Conservation (phyloP, 2,113 vertebrate genomes). For the Pachypanchax playfairii region DNA sequence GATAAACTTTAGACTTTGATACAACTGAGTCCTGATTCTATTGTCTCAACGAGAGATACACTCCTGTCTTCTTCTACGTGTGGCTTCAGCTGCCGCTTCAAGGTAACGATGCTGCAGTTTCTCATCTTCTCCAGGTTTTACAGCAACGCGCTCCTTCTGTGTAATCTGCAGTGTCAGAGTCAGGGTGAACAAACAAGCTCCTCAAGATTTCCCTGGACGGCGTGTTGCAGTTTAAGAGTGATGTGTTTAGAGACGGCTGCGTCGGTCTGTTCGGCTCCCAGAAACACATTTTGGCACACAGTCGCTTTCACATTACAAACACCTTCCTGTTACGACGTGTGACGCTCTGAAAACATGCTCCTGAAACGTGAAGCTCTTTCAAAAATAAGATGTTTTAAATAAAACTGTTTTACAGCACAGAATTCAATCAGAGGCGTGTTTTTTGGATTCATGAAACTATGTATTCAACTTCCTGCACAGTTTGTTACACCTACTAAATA, state of each 20-base stretch:
- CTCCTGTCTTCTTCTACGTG: not conserved
- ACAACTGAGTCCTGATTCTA: not conserved
- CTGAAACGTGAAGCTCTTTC: no score
- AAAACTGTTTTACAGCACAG: no score
- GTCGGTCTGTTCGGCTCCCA: not conserved
- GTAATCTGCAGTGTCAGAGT: not conserved
- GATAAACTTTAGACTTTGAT: constrained; percentile 25
- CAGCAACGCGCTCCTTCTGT: not conserved
- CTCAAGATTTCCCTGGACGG: constrained; percentile 6
- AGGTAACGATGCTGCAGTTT: not conserved
- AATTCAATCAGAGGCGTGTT: no score
- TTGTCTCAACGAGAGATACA: constrained; percentile 8
- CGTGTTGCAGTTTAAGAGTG: constrained; percentile 2
- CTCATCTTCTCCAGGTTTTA: constrained; percentile 15
- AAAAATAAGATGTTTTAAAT: no score
- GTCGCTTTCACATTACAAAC: not conserved
- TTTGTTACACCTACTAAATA: no score
- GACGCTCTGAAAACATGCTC: no score
- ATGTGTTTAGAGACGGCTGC: constrained; percentile 1
- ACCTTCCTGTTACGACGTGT: no score
- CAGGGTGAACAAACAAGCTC: constrained; percentile 20
- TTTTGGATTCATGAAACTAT: no score
- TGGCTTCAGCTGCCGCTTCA: not conserved
- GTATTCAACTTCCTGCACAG: no score
- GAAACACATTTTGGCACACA: not conserved